Evolutionary conservation across 2,888 invertebrate species (phyloP).

Genomic region (Margaritifera margaritifera): DNA sequence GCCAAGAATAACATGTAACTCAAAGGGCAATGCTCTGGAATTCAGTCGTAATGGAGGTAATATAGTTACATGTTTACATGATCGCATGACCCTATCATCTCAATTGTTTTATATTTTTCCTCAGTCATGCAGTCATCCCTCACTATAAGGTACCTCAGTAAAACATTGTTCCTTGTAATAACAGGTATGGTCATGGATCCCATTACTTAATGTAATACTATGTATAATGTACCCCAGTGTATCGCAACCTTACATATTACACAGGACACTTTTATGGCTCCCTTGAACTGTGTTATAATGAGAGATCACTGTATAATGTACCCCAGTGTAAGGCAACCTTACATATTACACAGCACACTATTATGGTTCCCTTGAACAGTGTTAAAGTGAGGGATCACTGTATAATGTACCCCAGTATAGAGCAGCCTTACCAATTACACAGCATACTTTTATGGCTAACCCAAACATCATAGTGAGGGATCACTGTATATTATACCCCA

Average conservation of each 20-base stretch:
- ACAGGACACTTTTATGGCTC: background rate
- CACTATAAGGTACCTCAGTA: background rate
- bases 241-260: background rate
- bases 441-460: no score
- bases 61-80: conserved; percentile 2
- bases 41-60: conserved; percentile 70
- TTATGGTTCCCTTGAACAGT: no score
- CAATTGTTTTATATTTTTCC: background rate
- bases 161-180: no score
- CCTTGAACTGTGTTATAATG: no score
- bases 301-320: no score
- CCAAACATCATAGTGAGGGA: no score
- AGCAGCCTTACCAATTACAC: no score
- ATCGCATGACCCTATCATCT: background rate
- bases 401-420: no score
- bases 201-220: background rate
- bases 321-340: no score
- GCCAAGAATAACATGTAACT: conserved; percentile 68
- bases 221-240: background rate
- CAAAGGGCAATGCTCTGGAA: conserved; percentile 68
- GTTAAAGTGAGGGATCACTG: no score
- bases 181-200: background rate
- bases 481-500: no score
- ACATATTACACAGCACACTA: no score
- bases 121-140: background rate